Conservation (phyloP, 1,140 invertebrate genomes). For the Doryteuthis pealeii region DNA sequence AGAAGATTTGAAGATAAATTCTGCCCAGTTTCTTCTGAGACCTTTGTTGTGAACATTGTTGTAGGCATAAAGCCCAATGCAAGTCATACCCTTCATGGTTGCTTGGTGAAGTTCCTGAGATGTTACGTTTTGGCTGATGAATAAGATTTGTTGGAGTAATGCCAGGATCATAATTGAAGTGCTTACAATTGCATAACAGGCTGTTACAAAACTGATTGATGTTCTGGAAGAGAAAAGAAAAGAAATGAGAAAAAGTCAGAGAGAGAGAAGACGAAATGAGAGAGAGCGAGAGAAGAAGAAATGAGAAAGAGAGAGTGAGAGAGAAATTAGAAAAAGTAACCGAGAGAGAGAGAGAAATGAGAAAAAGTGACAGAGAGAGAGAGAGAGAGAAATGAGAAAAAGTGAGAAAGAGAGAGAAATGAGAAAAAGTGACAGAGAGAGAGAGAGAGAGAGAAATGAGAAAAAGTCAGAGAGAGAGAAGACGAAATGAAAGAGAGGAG, state of each 20-base stretch:
- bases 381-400: no score
- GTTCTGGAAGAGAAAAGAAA: slow-evolving; percentile 32
- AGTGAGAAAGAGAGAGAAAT: no score
- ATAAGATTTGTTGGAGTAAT: slow-evolving; percentile 44
- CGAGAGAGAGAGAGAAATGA: no score
- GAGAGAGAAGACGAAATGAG: no score
- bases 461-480: no score
- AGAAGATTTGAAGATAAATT: slow-evolving; percentile 32
- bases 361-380: no score
- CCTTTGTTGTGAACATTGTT: slow-evolving; percentile 48
- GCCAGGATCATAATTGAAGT: slow-evolving; percentile 32
- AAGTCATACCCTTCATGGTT: slow-evolving; percentile 18
- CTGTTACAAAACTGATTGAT: slow-evolving; percentile 43
- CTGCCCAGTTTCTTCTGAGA: slow-evolving; percentile 43
- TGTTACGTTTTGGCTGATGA: slow-evolving; percentile 54
- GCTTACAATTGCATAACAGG: slow-evolving; percentile 33
- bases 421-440: no score
- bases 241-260: neutral
- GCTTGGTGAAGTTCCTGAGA: slow-evolving; percentile 50
- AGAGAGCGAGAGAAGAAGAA: no score
- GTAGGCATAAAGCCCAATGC: slow-evolving; percentile 29
- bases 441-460: no score
- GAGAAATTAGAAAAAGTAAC: no score
- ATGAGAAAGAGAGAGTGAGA: no score
- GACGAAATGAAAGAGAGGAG: no score